Percentiles rank a stretch among this genome's conserved stretches.
These are phyloP conservation scores for Lasioglossum zephyrum DNA, from an alignment of 2,888 invertebrate genomes.

Conservation along the genomic window DNA sequence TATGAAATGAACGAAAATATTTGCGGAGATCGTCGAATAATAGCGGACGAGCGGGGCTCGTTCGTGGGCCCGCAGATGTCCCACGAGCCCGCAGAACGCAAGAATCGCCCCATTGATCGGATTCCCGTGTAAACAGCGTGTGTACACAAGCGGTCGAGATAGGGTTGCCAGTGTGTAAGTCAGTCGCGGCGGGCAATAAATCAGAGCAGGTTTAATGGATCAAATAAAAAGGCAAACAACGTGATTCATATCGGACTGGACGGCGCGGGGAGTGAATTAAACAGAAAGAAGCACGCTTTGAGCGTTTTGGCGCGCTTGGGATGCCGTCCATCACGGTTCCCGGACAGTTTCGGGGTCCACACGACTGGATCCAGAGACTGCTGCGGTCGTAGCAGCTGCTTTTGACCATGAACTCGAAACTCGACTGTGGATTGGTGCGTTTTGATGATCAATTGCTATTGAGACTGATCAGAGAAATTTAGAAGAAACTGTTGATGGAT, in stretches of 20 bases:
- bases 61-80: slow-evolving; percentile 19
- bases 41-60: background rate
- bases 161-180: slow-evolving; percentile 19
- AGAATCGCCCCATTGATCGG: slow-evolving; percentile 26
- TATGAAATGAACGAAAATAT: background rate
- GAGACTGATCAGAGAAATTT: too few species aligned
- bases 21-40: slow-evolving; percentile 13
- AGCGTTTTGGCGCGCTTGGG: background rate
- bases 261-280: background rate
- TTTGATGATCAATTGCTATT: background rate
- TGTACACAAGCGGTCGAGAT: slow-evolving; percentile 13
- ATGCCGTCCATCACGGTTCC: background rate
- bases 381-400: too few species aligned
- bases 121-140: slow-evolving; percentile 31
- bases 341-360: background rate
- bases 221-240: slow-evolving; percentile 21
- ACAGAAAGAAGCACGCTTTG: background rate
- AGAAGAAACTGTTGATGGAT: too few species aligned
- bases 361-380: background rate
- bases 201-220: slow-evolving; percentile 18
- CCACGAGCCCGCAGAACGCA: slow-evolving; percentile 8
- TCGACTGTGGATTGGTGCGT: too few species aligned
- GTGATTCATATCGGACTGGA: slow-evolving; percentile 11
- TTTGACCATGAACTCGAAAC: too few species aligned
- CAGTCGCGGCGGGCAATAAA: slow-evolving; percentile 19